These are phyloP conservation scores for Dallia pectoralis DNA, from an alignment of 2,797 vertebrate genomes.

Conservation along the genomic window DNA sequence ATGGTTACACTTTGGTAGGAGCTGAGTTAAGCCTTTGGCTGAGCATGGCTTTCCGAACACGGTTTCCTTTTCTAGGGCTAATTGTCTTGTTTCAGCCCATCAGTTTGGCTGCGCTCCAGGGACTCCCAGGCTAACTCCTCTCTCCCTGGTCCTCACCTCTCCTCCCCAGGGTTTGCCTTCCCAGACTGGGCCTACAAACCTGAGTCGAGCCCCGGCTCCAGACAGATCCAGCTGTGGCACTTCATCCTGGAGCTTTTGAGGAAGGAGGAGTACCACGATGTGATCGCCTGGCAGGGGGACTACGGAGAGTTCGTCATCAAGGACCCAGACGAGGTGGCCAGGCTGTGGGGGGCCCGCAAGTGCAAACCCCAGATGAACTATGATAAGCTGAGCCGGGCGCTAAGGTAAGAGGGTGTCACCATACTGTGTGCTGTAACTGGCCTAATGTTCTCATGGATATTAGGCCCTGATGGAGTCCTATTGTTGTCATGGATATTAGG, in stretches of 20 bases:
- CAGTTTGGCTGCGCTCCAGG: not conserved
- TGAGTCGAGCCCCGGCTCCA: constrained; percentile 86
- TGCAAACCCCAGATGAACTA: constrained; percentile 96
- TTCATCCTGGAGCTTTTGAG: constrained; percentile 89
- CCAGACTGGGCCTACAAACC: constrained; percentile 94
- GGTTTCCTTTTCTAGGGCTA: not conserved
- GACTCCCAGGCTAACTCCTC: constrained; percentile 25
- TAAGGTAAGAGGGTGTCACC: constrained; percentile 72
- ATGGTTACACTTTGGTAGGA: not conserved
- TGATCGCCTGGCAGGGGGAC: constrained; percentile 93
- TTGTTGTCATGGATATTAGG: no score
- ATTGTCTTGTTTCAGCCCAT: not conserved
- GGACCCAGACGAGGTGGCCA: constrained; percentile 89
- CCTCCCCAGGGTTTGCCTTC: constrained; percentile 81
- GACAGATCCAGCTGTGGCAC: constrained; percentile 94
- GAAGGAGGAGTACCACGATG: constrained; percentile 89
- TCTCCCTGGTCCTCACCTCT: constrained; percentile 20
- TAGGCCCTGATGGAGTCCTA: no score
- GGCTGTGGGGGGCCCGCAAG: constrained; percentile 90
- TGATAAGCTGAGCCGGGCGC: constrained; percentile 88
- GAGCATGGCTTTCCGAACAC: not conserved
- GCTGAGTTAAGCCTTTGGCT: not conserved
- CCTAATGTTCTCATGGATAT: no score
- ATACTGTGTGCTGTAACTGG: no score
- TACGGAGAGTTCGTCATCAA: constrained; percentile 94